These are phyloP conservation scores for Cephalopholis sonnerati DNA, from an alignment of 2,113 vertebrate genomes.

Conservation along the genomic window DNA sequence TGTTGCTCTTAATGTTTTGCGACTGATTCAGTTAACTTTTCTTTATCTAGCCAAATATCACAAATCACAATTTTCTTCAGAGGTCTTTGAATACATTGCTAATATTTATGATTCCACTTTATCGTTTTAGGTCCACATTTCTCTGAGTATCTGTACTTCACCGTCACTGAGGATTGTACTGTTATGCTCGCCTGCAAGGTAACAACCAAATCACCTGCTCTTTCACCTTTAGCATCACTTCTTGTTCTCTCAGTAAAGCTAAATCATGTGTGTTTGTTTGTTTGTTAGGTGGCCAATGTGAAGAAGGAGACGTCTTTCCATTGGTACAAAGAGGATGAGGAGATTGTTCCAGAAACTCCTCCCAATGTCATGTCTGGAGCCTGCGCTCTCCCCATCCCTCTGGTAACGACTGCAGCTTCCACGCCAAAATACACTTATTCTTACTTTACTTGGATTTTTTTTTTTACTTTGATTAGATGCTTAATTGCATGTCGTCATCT, in stretches of 20 bases:
- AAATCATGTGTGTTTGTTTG: neutral
- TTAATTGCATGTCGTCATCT: too few relatives aligned
- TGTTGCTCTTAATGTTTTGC: neutral
- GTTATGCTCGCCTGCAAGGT: constrained; percentile 94
- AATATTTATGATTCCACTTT: neutral
- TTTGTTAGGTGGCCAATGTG: constrained; percentile 90
- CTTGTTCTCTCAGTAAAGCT: neutral
- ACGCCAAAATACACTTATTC: neutral
- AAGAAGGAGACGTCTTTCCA: constrained; percentile 94
- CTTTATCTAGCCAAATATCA: too few relatives aligned
- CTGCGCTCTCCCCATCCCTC: constrained; percentile 88
- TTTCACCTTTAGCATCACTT: neutral
- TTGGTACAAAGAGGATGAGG: constrained; percentile 93
- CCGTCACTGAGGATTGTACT: constrained; percentile 92
- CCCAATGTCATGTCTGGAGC: constrained; percentile 89
- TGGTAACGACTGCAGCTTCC: constrained; percentile 76
- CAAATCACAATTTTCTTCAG: too few relatives aligned
- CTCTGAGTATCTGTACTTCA: constrained; percentile 90
- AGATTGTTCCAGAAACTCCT: constrained; percentile 82
- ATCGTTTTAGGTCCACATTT: constrained; percentile 91
- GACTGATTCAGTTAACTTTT: too few relatives aligned
- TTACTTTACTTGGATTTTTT: neutral
- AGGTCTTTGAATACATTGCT: neutral
- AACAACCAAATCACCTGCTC: neutral
- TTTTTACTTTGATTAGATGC: too few relatives aligned